Evolutionary conservation across 1,140 invertebrate genomes (phyloP), one percentile per base, ranked within the genome.

Genomic region (Mactra quadrangularis): DNA sequence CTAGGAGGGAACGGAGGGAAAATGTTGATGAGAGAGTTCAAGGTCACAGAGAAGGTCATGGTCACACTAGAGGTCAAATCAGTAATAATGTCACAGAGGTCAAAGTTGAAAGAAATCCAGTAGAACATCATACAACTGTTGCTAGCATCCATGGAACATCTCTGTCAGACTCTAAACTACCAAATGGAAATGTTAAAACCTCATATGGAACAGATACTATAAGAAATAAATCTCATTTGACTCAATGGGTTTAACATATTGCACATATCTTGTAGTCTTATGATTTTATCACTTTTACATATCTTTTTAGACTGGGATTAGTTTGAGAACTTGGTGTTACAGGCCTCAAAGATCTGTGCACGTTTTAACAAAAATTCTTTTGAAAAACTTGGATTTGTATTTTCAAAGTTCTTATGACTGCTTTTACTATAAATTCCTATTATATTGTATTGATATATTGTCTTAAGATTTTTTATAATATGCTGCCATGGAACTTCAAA

Each of bases 111-210:
- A 22, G 19, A 17, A 50, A 25, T 35, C 22, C 50, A 22, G 27
- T 22, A 9, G 76, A 47, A 19, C 64, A 78, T 50, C 47, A 78
- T 41, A 68, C 76, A 25, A n/a, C n/a, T n/a, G 68, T 78, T 25
- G 76, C 76, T 25, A 55, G 35, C 22, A 33, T 33, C 2, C 31
- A 45, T 33, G 76, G 62, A 1, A 55, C 60, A 33, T 31, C 60
- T 19, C 17, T 68, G 50, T 45, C n/a, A 53, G 41, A 60, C 19
- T 13, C 27, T 33, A 31, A 59, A 15, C n/a, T 29, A 25, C 22
- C 15, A 33, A 59, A 31, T 38, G 41, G n/a, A 60, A 41, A 33
- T 25, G 27, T n/a, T 13, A 41, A 45, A 31, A 38, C 41, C 38
- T 62, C 41, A 27, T 50, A 2, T 22, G 35, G 35, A 72, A 4